Conservation (phyloP, 2,113 vertebrate species). For the Hypomesus transpacificus region DNA sequence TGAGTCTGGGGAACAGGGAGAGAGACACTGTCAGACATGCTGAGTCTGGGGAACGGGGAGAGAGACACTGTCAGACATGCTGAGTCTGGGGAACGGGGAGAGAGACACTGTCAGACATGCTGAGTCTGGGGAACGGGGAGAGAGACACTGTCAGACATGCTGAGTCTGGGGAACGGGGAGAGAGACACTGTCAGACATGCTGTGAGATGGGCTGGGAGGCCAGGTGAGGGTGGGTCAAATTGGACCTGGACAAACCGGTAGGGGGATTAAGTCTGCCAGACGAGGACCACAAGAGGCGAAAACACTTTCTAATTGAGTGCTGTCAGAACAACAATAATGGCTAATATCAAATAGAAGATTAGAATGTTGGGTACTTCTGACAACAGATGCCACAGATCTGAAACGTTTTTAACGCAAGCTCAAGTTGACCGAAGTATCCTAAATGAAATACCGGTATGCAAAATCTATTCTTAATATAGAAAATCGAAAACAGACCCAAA, state of each 20-base stretch:
- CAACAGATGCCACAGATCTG: no score
- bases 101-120: slow-evolving; percentile 11
- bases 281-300: not conserved
- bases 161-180: slow-evolving; percentile 75
- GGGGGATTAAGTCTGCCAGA: slow-evolving; percentile 3
- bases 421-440: no score
- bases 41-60: slow-evolving; percentile 66
- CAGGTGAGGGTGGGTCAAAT: slow-evolving; percentile 8
- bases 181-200: not conserved
- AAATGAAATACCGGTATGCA: no score
- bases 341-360: no score
- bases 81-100: slow-evolving; percentile 75
- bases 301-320: not conserved
- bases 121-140: slow-evolving; percentile 75
- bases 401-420: no score
- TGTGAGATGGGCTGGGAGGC: not conserved
- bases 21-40: not conserved
- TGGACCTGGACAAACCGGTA: slow-evolving; percentile 25
- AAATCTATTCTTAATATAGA: no score
- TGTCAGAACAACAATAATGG: no score
- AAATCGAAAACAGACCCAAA: no score
- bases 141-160: slow-evolving; percentile 68
- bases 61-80: slow-evolving; percentile 4
- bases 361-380: no score
- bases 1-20: slow-evolving; percentile 75